phyloP scores from a whole-genome alignment of 2,113 vertebrate genomes.

The Seriola rivoliana region DNA sequence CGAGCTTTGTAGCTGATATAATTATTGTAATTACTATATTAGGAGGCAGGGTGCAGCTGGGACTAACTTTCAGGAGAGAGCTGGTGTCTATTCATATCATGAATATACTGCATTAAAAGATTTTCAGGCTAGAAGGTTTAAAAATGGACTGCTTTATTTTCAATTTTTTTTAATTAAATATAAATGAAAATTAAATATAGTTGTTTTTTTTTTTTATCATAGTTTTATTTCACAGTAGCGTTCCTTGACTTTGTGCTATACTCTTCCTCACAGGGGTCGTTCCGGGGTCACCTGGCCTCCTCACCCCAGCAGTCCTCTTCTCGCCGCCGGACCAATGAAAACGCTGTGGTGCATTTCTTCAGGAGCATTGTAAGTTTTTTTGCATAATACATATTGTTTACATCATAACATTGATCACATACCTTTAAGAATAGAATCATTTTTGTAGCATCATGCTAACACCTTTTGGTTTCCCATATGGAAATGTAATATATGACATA shows the following conservation, averaged over 20 bases:
- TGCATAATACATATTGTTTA: neutral
- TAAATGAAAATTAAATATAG: too few relatives aligned
- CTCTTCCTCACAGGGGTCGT: conserved; percentile 81
- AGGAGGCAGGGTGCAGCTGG: neutral
- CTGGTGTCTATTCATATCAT: neutral
- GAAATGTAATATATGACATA: too few relatives aligned
- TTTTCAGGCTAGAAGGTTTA: too few relatives aligned
- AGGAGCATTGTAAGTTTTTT: conserved; percentile 92
- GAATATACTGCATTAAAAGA: neutral
- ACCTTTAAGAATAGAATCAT: neutral
- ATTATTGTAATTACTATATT: conserved; percentile 9
- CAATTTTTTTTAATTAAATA: too few relatives aligned
- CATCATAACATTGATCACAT: neutral
- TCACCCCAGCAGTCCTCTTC: conserved; percentile 90
- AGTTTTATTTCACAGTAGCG: too few relatives aligned
- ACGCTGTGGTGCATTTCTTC: conserved; percentile 97
- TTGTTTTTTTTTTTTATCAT: neutral
- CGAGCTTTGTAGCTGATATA: neutral
- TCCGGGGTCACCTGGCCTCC: conserved; percentile 84
- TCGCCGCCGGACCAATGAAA: conserved; percentile 91
- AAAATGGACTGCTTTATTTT: neutral
- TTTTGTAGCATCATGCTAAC: conserved; percentile 11
- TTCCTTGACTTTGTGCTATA: neutral
- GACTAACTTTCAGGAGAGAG: neutral
- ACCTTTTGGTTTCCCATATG: neutral